phyloP scores from a whole-genome alignment of 2,797 vertebrate genomes.

The Syngnathus acus region DNA sequence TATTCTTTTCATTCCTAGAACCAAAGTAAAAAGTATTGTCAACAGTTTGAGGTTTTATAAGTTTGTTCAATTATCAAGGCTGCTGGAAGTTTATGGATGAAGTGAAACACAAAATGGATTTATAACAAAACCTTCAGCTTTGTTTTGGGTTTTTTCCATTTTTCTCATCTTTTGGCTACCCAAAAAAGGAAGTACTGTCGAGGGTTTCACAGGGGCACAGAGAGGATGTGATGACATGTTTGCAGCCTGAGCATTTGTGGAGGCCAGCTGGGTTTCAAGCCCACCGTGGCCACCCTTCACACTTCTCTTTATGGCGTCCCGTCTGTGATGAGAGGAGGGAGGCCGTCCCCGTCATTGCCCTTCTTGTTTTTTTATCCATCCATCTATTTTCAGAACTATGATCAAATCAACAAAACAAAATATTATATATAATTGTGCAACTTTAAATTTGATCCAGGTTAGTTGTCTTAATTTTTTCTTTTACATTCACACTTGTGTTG shows the following conservation, averaged over 20 bases:
- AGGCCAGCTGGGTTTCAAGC: not conserved
- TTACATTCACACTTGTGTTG: too few species aligned
- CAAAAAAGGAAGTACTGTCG: not conserved
- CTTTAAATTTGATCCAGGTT: too few species aligned
- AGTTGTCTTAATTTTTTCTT: too few species aligned
- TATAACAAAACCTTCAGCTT: not conserved
- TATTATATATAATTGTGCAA: too few species aligned
- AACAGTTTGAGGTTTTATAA: not conserved
- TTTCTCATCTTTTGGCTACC: not conserved
- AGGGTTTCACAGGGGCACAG: not conserved
- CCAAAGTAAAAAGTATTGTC: not conserved
- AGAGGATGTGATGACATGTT: conserved; percentile 5
- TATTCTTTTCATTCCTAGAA: too few species aligned
- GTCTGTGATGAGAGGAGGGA: not conserved
- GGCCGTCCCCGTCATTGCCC: not conserved
- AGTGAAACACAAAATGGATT: not conserved
- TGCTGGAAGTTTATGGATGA: not conserved
- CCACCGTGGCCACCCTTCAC: not conserved
- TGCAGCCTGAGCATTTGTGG: not conserved
- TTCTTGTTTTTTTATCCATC: not conserved
- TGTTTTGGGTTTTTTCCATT: too few species aligned
- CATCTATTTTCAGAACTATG: too few species aligned
- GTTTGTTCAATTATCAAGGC: not conserved
- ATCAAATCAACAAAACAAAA: too few species aligned
- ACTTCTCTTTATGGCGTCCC: not conserved